phyloP scores from a whole-genome alignment of 1,140 invertebrate species.

The Metopolophium dirhodum region DNA sequence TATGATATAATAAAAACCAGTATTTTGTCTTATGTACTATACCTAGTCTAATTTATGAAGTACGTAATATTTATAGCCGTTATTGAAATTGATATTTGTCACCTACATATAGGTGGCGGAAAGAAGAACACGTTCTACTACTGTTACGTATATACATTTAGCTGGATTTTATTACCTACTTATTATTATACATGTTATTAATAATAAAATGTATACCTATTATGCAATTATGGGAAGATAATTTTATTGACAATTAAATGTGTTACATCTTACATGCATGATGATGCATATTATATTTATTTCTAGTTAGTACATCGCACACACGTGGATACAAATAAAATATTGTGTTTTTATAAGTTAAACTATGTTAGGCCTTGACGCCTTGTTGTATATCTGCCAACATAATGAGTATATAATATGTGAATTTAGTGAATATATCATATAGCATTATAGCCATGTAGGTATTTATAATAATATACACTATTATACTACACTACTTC shows the following conservation, averaged over 20 bases:
- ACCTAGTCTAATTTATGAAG: background rate
- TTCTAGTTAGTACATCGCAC: background rate
- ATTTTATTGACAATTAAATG: background rate
- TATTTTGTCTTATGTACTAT: background rate
- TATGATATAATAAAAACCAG: background rate
- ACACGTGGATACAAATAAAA: background rate
- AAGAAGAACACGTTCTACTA: slow-evolving; percentile 19
- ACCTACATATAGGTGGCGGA: too few relatives aligned
- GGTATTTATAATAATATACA: background rate
- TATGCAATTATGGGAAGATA: background rate
- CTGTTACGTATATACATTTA: slow-evolving; percentile 10
- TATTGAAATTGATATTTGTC: slow-evolving; percentile 8
- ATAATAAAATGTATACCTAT: slow-evolving; percentile 7
- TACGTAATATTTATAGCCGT: slow-evolving; percentile 5
- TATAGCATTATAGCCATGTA: too few relatives aligned
- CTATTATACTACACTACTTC: too few relatives aligned
- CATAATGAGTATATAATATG: background rate
- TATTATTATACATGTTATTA: background rate
- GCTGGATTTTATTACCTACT: background rate
- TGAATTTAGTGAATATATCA: background rate
- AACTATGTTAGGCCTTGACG: background rate
- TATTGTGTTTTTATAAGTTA: background rate
- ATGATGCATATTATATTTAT: background rate
- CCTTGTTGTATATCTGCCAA: background rate
- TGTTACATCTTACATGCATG: background rate